Evolutionary conservation across 2,113 vertebrate genomes (phyloP), one percentile per base, ranked within the genome.

Genomic region (Pantherophis guttatus): DNA sequence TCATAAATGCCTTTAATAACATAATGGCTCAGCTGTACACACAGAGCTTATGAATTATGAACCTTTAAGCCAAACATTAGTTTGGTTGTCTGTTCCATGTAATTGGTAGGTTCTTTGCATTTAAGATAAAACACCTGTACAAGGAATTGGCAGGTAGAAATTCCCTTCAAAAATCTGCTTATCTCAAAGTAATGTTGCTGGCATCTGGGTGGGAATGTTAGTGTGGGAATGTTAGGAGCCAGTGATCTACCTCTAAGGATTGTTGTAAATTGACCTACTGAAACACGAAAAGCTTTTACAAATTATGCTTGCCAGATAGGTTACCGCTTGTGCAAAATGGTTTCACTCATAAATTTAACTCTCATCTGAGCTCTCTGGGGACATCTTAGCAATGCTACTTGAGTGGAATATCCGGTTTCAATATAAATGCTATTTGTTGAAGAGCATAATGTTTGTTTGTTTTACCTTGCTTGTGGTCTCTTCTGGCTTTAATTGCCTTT

Each of bases 1-100:
- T 55, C 89, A 57, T 92, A 92, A 94, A 92, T 90, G 70, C 91
- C 91, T 94, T 91, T 90, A 87, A 92, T 86, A 91, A 92, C 88
- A 94, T 89, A 92, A 86, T 92, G 70, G 87, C 75, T 92, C 50
- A 86, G 70, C 59, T 92, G 75, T 89, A 86, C 87, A 90, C 87
- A 89, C 29, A 44, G 87, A 86, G 87, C 91, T 91, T 89, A 86
- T 90, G 81, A 53, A 85, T 90, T 86, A 92, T 86, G 90, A 94
- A 89, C 88, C 87, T 89, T 94, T 55, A 65, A 92, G 90, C 88
- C 39, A 89, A 86, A 59, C 44, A 19, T 90, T 86, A 89, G 75
- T 81, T 62, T 92, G 75, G 52, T 86, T 93, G 90, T 92, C 85
- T 88, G 26, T 57, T 92, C 29, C 52, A 57, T 29, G 12, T 75